Percentiles rank a stretch among this genome's conserved stretches.
Conservation (phyloP, 2,797 vertebrate genomes). For the Euthynnus affinis region DNA sequence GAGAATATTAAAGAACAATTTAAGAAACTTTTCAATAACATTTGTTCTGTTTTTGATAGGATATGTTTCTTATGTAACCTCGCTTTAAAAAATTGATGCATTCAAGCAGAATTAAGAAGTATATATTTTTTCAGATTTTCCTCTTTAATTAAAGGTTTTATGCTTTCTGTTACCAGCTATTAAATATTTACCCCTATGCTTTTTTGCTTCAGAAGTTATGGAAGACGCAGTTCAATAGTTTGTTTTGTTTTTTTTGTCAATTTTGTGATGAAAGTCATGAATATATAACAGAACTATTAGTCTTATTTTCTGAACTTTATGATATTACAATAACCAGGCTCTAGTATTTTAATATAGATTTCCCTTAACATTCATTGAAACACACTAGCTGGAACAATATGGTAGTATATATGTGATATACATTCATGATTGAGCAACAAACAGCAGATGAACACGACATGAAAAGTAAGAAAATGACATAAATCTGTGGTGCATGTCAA, state of each 20-base stretch:
- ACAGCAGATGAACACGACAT: not conserved
- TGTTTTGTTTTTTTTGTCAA: not conserved
- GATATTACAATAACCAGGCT: not conserved
- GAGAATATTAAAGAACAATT: not conserved
- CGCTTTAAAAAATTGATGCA: not conserved
- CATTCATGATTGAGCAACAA: not conserved
- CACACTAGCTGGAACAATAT: not conserved
- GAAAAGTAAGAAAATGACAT: not conserved
- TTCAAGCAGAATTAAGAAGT: not conserved
- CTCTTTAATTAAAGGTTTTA: not conserved
- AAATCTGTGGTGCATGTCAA: slow-evolving; percentile 11
- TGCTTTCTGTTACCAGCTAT: not conserved
- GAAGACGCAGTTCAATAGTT: not conserved
- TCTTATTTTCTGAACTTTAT: not conserved
- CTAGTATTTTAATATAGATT: not conserved
- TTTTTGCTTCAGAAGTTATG: not conserved
- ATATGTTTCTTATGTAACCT: not conserved
- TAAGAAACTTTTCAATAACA: not conserved
- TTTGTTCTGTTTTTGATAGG: not conserved
- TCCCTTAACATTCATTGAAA: not conserved
- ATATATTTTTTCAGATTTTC: too few relatives aligned
- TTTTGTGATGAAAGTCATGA: not conserved
- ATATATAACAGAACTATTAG: not conserved
- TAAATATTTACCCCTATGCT: not conserved
- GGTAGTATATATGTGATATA: not conserved